Base-by-base conservation (phyloP, 2,797 vertebrate species). In the Odontamblyopus rebecca region DNA sequence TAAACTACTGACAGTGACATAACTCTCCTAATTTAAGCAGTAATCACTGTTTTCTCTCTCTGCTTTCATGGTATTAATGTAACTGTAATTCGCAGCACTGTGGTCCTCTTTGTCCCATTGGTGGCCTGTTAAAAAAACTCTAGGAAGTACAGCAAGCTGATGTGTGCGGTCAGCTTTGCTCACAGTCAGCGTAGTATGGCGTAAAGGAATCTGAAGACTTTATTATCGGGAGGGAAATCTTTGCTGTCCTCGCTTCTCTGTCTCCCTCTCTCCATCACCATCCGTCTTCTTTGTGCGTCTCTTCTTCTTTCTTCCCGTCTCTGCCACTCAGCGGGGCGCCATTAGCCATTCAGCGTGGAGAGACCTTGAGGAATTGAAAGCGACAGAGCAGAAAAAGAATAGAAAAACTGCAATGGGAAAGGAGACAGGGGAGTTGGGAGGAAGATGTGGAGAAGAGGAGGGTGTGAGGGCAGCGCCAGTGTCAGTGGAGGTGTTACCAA, bases 321-420 rank as follows among this genome's bases (percentile, higher is more conserved):
- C 85, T 74, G 57, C 79, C 80, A 65, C 89, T 84, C 90, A 82
- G 88, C 82, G n/a, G 91, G 93, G 88, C 66, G 85, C 89, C 92
- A 91, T 93, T 93, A 93, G 82, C 86, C 86, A 93, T 92, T 92
- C 90, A 90, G 85, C 78, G 35, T 80, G 85, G 82, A 84, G 88
- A 88, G 82, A 85, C 86, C 89, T 91, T 86, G 89, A 94, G 90
- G 88, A 90, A 93, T 93, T 87, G 87, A 91, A 92, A 91, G 89
- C 86, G 92, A 94, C 92, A 90, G 91, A 88, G 91, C 87, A 91
- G 89, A 92, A 93, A 92, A 92, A 91, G 85, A 92, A 93, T 78
- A 86, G 87, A 91, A 87, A 88, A 89, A 88, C 80, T 78, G 80
- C 72, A 85, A 69, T 71, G 27, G 75, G 78, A 75, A 85, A 76